Evolutionary conservation across 2,113 vertebrate genomes (phyloP).

Genomic region (Megatriorchis doriae): DNA sequence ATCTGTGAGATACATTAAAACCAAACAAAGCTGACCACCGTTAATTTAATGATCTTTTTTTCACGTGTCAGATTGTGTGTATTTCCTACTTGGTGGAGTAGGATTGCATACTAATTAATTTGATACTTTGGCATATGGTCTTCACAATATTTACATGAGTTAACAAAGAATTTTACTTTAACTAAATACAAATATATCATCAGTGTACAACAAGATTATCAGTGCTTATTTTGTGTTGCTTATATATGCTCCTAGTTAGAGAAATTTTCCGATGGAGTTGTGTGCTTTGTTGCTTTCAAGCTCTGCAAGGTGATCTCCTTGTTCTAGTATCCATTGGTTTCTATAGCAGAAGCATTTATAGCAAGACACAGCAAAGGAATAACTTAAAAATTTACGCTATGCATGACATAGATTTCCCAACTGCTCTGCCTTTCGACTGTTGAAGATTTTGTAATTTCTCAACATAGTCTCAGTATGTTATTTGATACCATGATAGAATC

Average conservation of each 20-base stretch:
- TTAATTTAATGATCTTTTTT: neutral
- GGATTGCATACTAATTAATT: neutral
- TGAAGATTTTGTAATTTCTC: neutral
- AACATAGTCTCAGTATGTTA: neutral
- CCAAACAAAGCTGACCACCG: neutral
- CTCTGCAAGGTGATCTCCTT: neutral
- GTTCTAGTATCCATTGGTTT: neutral
- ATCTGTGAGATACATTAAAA: neutral
- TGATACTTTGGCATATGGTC: neutral
- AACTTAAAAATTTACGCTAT: neutral
- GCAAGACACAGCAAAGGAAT: neutral
- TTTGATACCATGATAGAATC: neutral
- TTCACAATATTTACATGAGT: neutral
- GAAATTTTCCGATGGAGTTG: neutral
- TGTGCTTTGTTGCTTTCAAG: neutral
- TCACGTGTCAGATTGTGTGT: neutral
- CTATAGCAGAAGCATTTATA: neutral
- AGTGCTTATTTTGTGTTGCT: neutral
- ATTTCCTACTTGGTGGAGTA: neutral
- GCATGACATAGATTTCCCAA: neutral
- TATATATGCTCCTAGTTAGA: neutral
- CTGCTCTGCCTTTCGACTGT: neutral
- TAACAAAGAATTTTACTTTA: neutral
- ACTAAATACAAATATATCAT: neutral
- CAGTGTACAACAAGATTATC: neutral